Conservation (phyloP, 2,797 vertebrate genomes). For the Pangasius larnaudii region DNA sequence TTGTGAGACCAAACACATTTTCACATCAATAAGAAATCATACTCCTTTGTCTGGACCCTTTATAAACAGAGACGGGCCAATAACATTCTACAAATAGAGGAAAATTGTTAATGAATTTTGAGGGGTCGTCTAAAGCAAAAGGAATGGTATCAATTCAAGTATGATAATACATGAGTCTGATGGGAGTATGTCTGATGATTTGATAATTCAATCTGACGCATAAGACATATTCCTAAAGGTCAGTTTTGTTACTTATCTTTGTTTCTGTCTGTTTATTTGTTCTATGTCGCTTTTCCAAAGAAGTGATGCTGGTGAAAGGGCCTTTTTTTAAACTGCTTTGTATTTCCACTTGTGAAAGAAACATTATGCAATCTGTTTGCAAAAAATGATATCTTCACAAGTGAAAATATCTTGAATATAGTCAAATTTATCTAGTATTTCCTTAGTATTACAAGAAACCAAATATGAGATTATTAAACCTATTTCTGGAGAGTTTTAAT, state of each 20-base stretch:
- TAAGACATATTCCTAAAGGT: not conserved
- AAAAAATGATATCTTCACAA: not conserved
- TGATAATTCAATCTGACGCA: not conserved
- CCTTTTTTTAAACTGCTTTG: not conserved
- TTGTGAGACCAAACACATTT: conserved; percentile 27
- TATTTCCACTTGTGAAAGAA: not conserved
- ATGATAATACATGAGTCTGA: conserved; percentile 2
- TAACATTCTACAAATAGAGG: conserved; percentile 1
- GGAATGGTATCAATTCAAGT: conserved; percentile 10
- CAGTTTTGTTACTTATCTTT: not conserved
- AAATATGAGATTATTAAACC: not conserved
- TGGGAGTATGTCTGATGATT: conserved; percentile 1
- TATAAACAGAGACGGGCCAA: conserved; percentile 43
- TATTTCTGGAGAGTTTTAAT: not conserved
- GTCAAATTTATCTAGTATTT: not conserved
- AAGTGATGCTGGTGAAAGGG: not conserved
- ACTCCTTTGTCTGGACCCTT: conserved; percentile 20
- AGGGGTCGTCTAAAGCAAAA: conserved; percentile 1
- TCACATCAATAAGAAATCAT: conserved; percentile 51
- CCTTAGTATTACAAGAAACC: not conserved
- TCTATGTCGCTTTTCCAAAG: not conserved
- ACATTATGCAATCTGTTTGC: not conserved
- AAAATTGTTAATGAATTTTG: not conserved
- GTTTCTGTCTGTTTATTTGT: conserved; percentile 15
- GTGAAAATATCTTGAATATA: not conserved